Conservation (phyloP, 2,888 invertebrate genomes). For the Epiblema foenella region DNA sequence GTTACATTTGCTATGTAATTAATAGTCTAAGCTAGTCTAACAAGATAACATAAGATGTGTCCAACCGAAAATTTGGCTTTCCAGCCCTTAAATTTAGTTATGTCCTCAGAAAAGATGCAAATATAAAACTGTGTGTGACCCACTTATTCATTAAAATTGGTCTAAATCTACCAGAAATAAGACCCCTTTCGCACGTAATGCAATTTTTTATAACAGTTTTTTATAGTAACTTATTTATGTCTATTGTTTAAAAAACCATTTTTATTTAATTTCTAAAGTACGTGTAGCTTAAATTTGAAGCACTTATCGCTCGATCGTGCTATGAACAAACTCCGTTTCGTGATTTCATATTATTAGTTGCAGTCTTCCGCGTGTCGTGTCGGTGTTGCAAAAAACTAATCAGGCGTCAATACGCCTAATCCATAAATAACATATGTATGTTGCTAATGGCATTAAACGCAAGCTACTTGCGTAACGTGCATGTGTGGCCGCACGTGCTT, state of each 20-base stretch:
- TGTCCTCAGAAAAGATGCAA: no score
- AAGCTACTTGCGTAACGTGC: conserved; percentile 18
- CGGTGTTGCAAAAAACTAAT: conserved; percentile 33
- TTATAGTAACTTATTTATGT: no score
- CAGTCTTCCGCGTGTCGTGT: conserved; percentile 24
- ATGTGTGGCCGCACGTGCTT: conserved; percentile 24
- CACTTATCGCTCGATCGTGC: conserved; percentile 8
- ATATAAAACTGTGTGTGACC: no score
- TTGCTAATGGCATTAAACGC: conserved; percentile 28
- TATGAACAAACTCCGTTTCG: neutral
- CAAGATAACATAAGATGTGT: no score
- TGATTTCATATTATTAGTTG: conserved; percentile 26
- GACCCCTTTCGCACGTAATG: no score
- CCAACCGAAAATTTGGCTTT: no score
- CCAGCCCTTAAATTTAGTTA: no score
- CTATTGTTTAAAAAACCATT: neutral
- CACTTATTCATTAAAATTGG: no score
- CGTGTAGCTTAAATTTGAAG: neutral
- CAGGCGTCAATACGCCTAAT: conserved; percentile 18
- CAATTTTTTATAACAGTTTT: no score
- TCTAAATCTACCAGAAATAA: no score
- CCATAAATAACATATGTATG: conserved; percentile 33
- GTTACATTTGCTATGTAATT: no score
- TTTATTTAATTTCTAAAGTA: neutral
- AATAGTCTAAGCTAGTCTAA: no score